phyloP scores from a whole-genome alignment of 2,888 invertebrate genomes.

The Eustalomyia histrio region DNA sequence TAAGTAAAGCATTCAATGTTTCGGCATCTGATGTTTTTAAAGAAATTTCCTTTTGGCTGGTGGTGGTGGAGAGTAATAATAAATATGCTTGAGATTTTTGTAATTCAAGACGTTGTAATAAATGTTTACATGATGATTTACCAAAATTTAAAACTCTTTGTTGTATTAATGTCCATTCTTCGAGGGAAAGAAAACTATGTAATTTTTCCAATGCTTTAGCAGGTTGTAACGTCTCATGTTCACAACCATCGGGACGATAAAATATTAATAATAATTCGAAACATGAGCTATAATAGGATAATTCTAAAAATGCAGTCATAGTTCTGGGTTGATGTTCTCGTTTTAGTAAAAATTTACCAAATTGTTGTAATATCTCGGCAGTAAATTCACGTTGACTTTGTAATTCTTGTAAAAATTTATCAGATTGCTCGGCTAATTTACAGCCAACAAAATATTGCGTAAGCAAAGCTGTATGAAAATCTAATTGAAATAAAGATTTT shows the following conservation, averaged over 20 bases:
- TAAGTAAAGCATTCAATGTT: slow-evolving; percentile 66
- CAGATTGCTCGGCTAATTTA: slow-evolving; percentile 75
- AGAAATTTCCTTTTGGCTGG: slow-evolving; percentile 7
- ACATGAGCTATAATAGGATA: slow-evolving; percentile 70
- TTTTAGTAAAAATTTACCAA: slow-evolving; percentile 73
- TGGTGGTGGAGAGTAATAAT: slow-evolving; percentile 68
- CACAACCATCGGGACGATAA: slow-evolving; percentile 75
- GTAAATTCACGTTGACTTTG: slow-evolving; percentile 70
- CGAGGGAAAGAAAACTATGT: slow-evolving; percentile 71
- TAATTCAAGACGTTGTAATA: slow-evolving; percentile 73
- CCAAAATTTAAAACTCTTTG: slow-evolving; percentile 79
- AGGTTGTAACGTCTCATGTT: slow-evolving; percentile 37
- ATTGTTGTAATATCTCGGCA: slow-evolving; percentile 70
- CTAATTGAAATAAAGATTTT: slow-evolving; percentile 74
- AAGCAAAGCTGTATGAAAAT: slow-evolving; percentile 74
- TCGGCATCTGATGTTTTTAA: slow-evolving; percentile 34
- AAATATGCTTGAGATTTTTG: slow-evolving; percentile 70
- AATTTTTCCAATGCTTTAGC: slow-evolving; percentile 58
- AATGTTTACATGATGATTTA: slow-evolving; percentile 73
- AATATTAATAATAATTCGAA: slow-evolving; percentile 73
- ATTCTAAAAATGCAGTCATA: slow-evolving; percentile 77
- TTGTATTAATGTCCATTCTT: slow-evolving; percentile 76
- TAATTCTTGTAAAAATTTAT: slow-evolving; percentile 71
- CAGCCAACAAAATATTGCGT: slow-evolving; percentile 76
- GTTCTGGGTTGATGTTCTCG: slow-evolving; percentile 76